Conservation (phyloP, 64 coral and sea anemone genomes). For the Exaiptasia diaphana region DNA sequence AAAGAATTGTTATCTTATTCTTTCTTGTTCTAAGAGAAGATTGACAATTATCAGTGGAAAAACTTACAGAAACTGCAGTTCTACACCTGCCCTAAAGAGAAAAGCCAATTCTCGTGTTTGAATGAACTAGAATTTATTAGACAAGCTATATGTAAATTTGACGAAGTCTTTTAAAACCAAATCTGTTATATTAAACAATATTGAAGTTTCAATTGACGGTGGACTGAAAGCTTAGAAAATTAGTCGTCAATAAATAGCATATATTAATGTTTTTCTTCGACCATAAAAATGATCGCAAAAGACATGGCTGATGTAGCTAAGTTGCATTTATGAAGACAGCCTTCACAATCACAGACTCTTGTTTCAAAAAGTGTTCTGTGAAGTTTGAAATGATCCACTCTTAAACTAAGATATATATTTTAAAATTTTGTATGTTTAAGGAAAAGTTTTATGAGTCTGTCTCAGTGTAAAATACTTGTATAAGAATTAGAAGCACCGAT, state of each 20-base stretch:
- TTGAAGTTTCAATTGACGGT: conserved; percentile 1
- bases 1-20: neutral
- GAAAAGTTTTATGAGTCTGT: conserved; percentile 71
- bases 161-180: neutral
- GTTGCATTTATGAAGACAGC: neutral
- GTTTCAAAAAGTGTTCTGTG: neutral
- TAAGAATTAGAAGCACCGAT: neutral
- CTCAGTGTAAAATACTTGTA: conserved; percentile 6
- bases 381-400: neutral
- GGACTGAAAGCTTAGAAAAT: neutral
- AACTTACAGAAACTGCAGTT: conserved; percentile 4
- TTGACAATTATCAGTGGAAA: conserved; percentile 1
- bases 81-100: conserved; percentile 2
- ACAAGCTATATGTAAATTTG: conserved; percentile 24
- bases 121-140: conserved; percentile 9
- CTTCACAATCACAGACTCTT: neutral
- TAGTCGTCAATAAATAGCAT: neutral
- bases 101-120: conserved; percentile 18
- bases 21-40: neutral
- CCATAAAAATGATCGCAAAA: too few relatives aligned
- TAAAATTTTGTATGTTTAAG: conserved; percentile 73
- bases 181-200: conserved; percentile 19
- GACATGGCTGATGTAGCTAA: too few relatives aligned
- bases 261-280: neutral
- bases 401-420: conserved; percentile 69